Percentiles rank a stretch among this genome's conserved stretches.
phyloP scores from a whole-genome alignment of 30 jellyfish, hydroid and myxozoan genomes.

The Chironex yamaguchii region DNA sequence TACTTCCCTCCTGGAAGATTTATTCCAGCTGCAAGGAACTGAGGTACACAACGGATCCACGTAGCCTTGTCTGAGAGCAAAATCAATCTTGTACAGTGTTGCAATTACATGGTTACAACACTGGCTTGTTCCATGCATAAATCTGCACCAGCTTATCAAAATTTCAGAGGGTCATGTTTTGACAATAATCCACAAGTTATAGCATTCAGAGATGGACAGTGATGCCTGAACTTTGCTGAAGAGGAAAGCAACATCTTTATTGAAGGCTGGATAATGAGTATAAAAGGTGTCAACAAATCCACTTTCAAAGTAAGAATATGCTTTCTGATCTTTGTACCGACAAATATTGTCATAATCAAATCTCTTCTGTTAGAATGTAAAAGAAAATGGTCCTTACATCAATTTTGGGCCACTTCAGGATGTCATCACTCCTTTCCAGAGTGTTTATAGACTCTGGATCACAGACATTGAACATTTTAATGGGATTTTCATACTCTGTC shows the following conservation, averaged over 20 bases:
- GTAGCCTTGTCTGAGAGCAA: constrained; percentile 11
- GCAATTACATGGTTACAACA: constrained; percentile 64
- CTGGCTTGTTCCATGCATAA: constrained; percentile 20
- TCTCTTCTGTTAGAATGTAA: constrained; percentile 37
- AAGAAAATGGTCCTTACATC: constrained; percentile 40
- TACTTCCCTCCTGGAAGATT: constrained; percentile 17
- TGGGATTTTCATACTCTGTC: constrained; percentile 24
- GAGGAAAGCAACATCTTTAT: constrained; percentile 3
- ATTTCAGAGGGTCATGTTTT: constrained; percentile 13
- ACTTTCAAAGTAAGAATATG: constrained; percentile 34
- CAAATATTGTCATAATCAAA: constrained; percentile 47
- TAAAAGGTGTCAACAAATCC: constrained; percentile 52
- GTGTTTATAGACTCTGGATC: constrained; percentile 15
- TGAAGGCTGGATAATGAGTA: neutral
- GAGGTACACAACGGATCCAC: constrained; percentile 40
- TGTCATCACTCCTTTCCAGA: constrained; percentile 18
- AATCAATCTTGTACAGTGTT: constrained; percentile 20
- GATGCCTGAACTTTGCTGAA: no score
- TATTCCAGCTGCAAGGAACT: constrained; percentile 35
- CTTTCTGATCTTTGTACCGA: constrained; percentile 59
- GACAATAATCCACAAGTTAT: constrained; percentile 33
- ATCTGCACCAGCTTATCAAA: constrained; percentile 39
- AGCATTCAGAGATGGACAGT: no score
- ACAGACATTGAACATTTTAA: constrained; percentile 10
- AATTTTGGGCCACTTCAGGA: constrained; percentile 31